These are phyloP conservation scores for Brenthis daphne DNA, from an alignment of 2,888 invertebrate species.

Conservation along the genomic window DNA sequence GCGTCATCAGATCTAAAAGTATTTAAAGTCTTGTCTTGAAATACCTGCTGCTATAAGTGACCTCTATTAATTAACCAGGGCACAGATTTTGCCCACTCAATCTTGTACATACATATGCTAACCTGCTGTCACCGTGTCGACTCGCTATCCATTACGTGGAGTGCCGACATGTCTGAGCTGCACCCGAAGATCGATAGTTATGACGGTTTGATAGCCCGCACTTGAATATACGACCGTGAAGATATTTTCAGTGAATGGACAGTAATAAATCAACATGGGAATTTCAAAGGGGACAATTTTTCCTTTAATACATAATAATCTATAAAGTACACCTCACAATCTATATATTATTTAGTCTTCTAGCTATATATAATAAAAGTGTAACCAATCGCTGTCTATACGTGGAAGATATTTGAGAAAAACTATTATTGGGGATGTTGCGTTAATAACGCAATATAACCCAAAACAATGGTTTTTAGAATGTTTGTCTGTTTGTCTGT, in stretches of 20 bases:
- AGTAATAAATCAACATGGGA: slow-evolving; percentile 19
- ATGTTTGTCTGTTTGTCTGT: too few relatives aligned
- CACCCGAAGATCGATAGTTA: slow-evolving; percentile 43
- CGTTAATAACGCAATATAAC: too few relatives aligned
- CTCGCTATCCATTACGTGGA: slow-evolving; percentile 45
- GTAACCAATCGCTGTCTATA: too few relatives aligned
- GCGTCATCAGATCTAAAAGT: too few relatives aligned
- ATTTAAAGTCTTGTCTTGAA: too few relatives aligned
- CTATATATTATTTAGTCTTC: too few relatives aligned
- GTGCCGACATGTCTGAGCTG: slow-evolving; percentile 41
- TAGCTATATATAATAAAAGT: too few relatives aligned
- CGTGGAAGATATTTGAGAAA: too few relatives aligned
- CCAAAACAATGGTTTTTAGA: too few relatives aligned
- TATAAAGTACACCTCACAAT: neutral
- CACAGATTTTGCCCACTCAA: slow-evolving; percentile 21
- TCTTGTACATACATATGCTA: slow-evolving; percentile 33
- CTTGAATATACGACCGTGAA: slow-evolving; percentile 33
- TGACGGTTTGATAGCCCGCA: slow-evolving; percentile 42
- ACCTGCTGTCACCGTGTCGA: slow-evolving; percentile 30
- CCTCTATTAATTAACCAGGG: slow-evolving; percentile 1
- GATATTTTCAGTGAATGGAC: slow-evolving; percentile 28
- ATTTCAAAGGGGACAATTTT: slow-evolving; percentile 3
- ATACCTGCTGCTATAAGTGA: neutral
- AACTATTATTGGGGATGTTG: too few relatives aligned
- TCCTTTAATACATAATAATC: slow-evolving; percentile 9